Percentiles rank a stretch among this genome's conserved stretches.
Evolutionary conservation across 2,888 invertebrate species (phyloP).

Genomic region (Dendrolimus houi): DNA sequence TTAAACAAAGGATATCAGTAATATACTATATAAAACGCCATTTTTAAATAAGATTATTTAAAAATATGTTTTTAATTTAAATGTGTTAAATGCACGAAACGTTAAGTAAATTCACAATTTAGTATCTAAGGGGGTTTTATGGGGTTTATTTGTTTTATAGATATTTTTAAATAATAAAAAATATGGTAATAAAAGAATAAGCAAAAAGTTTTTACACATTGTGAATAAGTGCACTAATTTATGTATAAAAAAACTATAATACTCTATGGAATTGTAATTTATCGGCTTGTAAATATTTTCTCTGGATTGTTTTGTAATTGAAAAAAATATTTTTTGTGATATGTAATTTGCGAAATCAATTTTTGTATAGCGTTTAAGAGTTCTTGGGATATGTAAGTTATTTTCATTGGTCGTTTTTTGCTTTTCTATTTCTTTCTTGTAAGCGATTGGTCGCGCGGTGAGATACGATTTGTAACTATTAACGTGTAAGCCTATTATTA

Average conservation of each 20-base stretch:
- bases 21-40: background rate
- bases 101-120: slow-evolving; percentile 49
- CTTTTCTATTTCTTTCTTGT: slow-evolving; percentile 18
- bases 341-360: slow-evolving; percentile 2
- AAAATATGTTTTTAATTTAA: background rate
- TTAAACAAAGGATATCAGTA: slow-evolving; percentile 10
- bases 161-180: background rate
- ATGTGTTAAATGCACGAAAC: slow-evolving; percentile 45
- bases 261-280: slow-evolving; percentile 52
- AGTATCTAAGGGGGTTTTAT: slow-evolving; percentile 34
- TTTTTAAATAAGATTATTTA: slow-evolving; percentile 7
- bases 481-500: slow-evolving; percentile 74
- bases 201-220: slow-evolving; percentile 40
- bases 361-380: slow-evolving; percentile 17
- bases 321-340: slow-evolving; percentile 3
- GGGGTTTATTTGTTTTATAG: slow-evolving; percentile 19
- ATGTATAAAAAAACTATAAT: slow-evolving; percentile 41
- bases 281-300: slow-evolving; percentile 41
- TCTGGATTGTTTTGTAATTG: slow-evolving; percentile 3
- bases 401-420: slow-evolving; percentile 15
- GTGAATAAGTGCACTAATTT: slow-evolving; percentile 68
- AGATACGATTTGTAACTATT: slow-evolving; percentile 73
- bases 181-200: slow-evolving; percentile 28
- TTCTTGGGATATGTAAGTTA: slow-evolving; percentile 25
- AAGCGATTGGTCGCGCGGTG: slow-evolving; percentile 40